Percentiles rank a stretch among this genome's conserved stretches.
Evolutionary conservation across 2,113 vertebrate species (phyloP).

Genomic region (Gopherus evgoodei): DNA sequence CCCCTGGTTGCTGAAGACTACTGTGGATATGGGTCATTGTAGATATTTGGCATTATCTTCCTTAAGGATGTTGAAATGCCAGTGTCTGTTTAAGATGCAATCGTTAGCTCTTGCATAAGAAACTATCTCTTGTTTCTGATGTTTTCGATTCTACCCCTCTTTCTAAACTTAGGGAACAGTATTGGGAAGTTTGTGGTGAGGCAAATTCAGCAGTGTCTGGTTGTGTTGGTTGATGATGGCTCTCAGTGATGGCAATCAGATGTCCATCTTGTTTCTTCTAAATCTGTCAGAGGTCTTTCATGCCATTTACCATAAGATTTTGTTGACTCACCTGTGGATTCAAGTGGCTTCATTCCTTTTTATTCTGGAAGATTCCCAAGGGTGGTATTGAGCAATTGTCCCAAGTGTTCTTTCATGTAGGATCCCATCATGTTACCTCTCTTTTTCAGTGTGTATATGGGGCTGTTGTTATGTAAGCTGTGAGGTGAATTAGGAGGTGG

Average conservation of each 20-base stretch:
- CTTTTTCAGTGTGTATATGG: not conserved
- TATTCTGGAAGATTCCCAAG: not conserved
- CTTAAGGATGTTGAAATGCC: rapidly evolving
- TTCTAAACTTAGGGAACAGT: not conserved
- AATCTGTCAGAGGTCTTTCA: not conserved
- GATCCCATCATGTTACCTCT: not conserved
- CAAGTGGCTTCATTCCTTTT: not conserved
- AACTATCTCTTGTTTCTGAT: not conserved
- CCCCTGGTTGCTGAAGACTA: not conserved
- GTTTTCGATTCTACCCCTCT: not conserved
- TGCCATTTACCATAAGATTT: not conserved
- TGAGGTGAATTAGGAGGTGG: not conserved
- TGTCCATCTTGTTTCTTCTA: not conserved
- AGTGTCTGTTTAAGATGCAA: not conserved
- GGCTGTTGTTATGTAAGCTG: not conserved
- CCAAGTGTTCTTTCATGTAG: not conserved
- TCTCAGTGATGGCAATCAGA: not conserved
- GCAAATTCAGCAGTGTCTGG: not conserved
- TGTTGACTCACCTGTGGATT: not conserved
- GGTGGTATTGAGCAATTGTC: not conserved
- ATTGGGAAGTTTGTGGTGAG: not conserved
- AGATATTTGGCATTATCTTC: not conserved
- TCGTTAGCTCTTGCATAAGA: not conserved
- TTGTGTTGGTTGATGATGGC: not conserved
- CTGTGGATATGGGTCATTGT: not conserved